Percentiles rank a stretch among this genome's conserved stretches.
These are phyloP conservation scores for Lissocephala sabroskyi DNA, from an alignment of 2,888 invertebrate genomes.

Conservation along the genomic window DNA sequence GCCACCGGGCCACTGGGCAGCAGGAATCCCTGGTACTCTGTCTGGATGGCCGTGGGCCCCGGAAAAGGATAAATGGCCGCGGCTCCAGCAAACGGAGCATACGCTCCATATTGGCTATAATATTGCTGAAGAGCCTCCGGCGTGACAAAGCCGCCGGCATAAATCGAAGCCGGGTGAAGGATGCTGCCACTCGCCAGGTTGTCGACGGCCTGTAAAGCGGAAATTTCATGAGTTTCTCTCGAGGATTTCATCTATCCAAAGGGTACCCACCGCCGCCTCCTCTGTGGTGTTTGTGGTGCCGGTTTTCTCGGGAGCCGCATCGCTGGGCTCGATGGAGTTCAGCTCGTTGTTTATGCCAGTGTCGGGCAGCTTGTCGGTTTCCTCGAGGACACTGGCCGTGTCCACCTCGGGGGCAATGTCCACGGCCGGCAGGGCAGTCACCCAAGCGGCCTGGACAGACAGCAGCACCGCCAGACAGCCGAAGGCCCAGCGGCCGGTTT, in stretches of 20 bases:
- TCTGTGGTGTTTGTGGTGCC: constrained; percentile 9
- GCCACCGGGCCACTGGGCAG: too few relatives aligned
- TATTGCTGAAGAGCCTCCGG: constrained; percentile 70
- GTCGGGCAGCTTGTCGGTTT: constrained; percentile 37
- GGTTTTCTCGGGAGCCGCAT: neutral
- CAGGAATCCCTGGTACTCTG: constrained; percentile 73
- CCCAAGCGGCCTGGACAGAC: constrained; percentile 3
- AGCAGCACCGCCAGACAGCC: constrained; percentile 23
- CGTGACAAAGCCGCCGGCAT: constrained; percentile 59
- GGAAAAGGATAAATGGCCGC: constrained; percentile 60
- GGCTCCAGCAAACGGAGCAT: constrained; percentile 30
- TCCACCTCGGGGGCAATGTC: constrained; percentile 22
- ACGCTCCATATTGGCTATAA: constrained; percentile 62
- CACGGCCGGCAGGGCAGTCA: constrained; percentile 33
- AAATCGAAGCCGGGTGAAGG: constrained; percentile 60
- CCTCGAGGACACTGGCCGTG: constrained; percentile 37
- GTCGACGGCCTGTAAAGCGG: constrained; percentile 20
- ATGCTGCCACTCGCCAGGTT: constrained; percentile 47
- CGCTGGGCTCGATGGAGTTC: constrained; percentile 8
- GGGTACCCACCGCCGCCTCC: constrained; percentile 25
- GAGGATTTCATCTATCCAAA: too few relatives aligned
- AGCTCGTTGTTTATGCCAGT: constrained; percentile 11
- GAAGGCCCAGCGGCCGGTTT: neutral
- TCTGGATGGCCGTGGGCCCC: constrained; percentile 68
- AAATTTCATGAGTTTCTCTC: neutral